Conservation (phyloP, 2,888 invertebrate genomes). For the Plagodis dolabraria region DNA sequence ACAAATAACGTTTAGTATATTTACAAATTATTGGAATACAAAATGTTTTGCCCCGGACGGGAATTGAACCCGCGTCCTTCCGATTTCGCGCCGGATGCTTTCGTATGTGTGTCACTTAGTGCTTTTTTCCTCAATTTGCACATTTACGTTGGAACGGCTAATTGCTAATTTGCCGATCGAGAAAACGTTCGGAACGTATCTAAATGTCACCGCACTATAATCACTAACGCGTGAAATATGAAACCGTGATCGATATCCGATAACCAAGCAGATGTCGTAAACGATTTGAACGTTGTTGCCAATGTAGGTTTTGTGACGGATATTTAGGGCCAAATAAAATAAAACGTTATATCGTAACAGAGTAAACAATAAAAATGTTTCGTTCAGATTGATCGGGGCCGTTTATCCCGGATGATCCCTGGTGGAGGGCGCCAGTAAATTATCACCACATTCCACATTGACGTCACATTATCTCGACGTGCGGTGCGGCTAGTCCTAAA, state of each 20-base stretch:
- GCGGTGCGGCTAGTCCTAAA: not conserved
- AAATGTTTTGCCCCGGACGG: too few species aligned
- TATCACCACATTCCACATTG: slow-evolving; percentile 47
- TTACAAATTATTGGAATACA: too few species aligned
- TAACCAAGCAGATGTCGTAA: slow-evolving; percentile 45
- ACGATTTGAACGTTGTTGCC: slow-evolving; percentile 40
- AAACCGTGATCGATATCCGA: slow-evolving; percentile 43
- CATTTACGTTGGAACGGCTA: too few species aligned
- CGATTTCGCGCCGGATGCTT: too few species aligned
- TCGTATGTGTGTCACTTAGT: too few species aligned
- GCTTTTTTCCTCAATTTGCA: too few species aligned
- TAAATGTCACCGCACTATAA: too few species aligned
- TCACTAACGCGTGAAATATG: slow-evolving; percentile 12
- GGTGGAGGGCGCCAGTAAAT: slow-evolving; percentile 54
- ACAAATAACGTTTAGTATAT: not conserved
- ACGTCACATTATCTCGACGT: slow-evolving; percentile 24
- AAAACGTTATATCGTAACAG: slow-evolving; percentile 43
- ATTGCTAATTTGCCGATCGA: not conserved
- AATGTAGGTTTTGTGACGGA: slow-evolving; percentile 41
- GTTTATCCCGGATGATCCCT: slow-evolving; percentile 64
- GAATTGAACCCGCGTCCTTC: too few species aligned
- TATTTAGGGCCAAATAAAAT: slow-evolving; percentile 52
- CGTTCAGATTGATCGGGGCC: slow-evolving; percentile 57
- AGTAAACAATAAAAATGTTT: slow-evolving; percentile 56
- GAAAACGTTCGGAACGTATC: not conserved